phyloP scores from a whole-genome alignment of 2,797 vertebrate species.

The Hippocampus kuda region DNA sequence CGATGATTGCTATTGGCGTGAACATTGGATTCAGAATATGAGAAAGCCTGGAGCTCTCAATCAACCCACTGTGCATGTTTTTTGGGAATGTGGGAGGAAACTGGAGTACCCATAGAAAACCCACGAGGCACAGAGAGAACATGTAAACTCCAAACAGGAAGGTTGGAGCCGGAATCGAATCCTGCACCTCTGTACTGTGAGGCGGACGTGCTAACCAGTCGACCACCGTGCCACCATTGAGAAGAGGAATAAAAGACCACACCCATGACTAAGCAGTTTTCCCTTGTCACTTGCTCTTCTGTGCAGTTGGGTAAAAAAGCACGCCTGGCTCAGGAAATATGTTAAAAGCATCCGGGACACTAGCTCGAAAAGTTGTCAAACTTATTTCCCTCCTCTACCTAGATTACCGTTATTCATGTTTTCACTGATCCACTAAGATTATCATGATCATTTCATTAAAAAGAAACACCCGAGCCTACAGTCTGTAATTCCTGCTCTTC shows the following conservation, averaged over 20 bases:
- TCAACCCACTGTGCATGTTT: neutral
- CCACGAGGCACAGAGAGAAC: too few species aligned
- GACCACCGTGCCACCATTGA: too few species aligned
- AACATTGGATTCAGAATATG: constrained; percentile 21
- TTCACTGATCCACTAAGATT: neutral
- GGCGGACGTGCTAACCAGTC: too few species aligned
- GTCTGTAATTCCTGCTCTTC: constrained; percentile 7
- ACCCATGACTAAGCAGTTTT: neutral
- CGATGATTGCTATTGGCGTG: constrained; percentile 31
- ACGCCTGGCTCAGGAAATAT: neutral
- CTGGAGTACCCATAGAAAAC: too few species aligned
- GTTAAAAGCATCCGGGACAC: neutral
- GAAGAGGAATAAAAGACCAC: neutral
- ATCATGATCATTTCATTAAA: neutral
- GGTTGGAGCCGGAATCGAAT: too few species aligned
- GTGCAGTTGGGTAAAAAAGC: neutral
- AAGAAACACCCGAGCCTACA: constrained; percentile 14
- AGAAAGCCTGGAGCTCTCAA: constrained; percentile 2
- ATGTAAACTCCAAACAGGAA: too few species aligned
- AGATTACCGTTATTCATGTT: too few species aligned
- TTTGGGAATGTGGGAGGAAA: too few species aligned
- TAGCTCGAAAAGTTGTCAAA: neutral
- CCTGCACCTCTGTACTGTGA: too few species aligned
- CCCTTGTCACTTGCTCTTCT: neutral
- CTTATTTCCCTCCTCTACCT: too few species aligned